Conservation (phyloP, 1,140 invertebrate genomes). For the Mamestra configurata region DNA sequence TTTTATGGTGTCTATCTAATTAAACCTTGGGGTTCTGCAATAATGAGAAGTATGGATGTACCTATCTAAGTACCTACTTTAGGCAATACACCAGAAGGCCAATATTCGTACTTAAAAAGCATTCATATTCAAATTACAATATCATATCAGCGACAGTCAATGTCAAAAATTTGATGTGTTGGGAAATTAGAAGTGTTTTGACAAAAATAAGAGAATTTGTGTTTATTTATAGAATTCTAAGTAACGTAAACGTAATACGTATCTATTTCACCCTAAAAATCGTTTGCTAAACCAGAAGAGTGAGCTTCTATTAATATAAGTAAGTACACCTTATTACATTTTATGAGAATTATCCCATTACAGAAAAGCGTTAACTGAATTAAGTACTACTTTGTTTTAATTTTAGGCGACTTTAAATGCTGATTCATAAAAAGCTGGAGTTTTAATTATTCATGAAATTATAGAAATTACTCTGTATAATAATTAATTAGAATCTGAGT, state of each 20-base stretch:
- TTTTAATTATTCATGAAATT: conserved; percentile 4
- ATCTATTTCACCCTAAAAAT: neutral
- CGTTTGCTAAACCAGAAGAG: neutral
- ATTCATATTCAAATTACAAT: no score
- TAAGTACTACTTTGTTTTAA: conserved; percentile 28
- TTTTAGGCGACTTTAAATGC: conserved; percentile 8
- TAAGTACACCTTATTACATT: conserved; percentile 18
- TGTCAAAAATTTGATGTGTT: no score
- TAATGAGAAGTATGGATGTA: no score
- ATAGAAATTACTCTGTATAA: neutral
- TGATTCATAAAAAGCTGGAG: conserved; percentile 14
- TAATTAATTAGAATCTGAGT: neutral
- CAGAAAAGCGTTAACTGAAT: conserved; percentile 18
- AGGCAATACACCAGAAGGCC: no score
- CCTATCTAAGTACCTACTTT: no score
- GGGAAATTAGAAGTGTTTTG: no score
- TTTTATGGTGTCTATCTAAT: neutral
- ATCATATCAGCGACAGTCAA: no score
- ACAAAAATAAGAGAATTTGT: no score
- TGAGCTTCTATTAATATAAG: neutral
- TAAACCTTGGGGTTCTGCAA: neutral
- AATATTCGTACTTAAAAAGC: no score
- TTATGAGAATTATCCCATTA: conserved; percentile 9
- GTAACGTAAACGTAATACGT: neutral
- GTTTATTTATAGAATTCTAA: neutral